phyloP scores from a whole-genome alignment of 2,113 vertebrate genomes.

The Gallinago jamesoni region DNA sequence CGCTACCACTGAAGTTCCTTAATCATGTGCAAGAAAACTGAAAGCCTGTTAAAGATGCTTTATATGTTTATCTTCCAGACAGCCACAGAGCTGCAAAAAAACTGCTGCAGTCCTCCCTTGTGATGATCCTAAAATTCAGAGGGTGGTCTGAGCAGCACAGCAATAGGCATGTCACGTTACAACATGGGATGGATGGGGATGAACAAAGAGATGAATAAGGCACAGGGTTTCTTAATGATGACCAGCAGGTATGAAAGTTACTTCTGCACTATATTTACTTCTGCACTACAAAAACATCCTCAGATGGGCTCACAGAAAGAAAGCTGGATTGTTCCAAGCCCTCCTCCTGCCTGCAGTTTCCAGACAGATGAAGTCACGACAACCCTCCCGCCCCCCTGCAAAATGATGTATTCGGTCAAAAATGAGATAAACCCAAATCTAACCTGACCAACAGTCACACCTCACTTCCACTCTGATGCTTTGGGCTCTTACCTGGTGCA shows the following conservation, averaged over 20 bases:
- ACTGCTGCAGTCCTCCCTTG: background rate
- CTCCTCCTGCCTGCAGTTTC: background rate
- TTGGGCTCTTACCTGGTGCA: constrained; percentile 82
- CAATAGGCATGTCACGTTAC: rapidly evolving
- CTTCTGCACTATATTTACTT: background rate
- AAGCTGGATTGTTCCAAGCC: background rate
- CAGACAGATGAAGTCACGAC: background rate
- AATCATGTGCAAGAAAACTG: background rate
- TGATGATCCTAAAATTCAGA: background rate
- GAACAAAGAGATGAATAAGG: background rate
- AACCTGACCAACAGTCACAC: background rate
- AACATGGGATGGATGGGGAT: background rate
- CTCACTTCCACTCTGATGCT: background rate
- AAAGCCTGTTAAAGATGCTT: background rate
- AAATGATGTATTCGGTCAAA: background rate
- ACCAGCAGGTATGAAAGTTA: background rate
- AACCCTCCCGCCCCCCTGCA: rapidly evolving
- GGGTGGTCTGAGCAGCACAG: background rate
- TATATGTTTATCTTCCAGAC: background rate
- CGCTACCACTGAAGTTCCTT: background rate
- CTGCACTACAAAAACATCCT: rapidly evolving
- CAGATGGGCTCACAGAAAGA: background rate
- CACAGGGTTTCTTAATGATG: rapidly evolving
- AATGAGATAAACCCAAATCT: background rate
- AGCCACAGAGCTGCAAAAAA: background rate